A percentile compares a stretch with the other conserved stretches of the same genome.
Conservation (phyloP, 2,888 invertebrate genomes). For the Dendrolimus houi region DNA sequence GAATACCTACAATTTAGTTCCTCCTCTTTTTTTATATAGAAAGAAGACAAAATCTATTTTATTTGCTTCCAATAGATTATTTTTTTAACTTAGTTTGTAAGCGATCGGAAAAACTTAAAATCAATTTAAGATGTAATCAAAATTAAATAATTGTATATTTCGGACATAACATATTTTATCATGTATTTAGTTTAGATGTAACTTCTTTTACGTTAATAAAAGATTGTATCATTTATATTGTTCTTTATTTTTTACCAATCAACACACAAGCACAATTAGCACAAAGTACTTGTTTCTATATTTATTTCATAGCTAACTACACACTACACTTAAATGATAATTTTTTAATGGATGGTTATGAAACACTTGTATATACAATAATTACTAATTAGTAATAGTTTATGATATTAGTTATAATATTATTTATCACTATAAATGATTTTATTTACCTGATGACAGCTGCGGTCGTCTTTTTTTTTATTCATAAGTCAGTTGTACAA, state of each 20-base stretch:
- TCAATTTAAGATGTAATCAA: conserved; percentile 57
- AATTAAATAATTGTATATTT: conserved; percentile 69
- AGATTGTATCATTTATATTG: conserved; percentile 17
- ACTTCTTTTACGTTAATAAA: conserved; percentile 45
- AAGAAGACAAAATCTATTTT: conserved; percentile 32
- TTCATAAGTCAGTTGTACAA: too few species aligned
- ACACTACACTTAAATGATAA: conserved; percentile 3
- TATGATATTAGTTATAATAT: too few species aligned
- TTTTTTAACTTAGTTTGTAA: conserved; percentile 46
- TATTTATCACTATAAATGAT: too few species aligned
- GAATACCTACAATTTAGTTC: conserved; percentile 23
- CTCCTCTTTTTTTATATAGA: conserved; percentile 28
- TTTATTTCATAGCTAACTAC: not conserved
- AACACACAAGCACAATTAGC: too few species aligned
- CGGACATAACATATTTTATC: conserved; percentile 55
- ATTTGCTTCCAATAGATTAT: conserved; percentile 60
- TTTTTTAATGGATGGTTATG: too few species aligned
- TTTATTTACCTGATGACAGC: too few species aligned
- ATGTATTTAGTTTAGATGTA: conserved; percentile 36
- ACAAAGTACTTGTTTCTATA: too few species aligned
- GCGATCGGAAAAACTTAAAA: conserved; percentile 46
- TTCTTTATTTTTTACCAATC: conserved; percentile 2
- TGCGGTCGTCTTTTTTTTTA: too few species aligned
- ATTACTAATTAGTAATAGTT: too few species aligned
- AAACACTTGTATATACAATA: too few species aligned